These are phyloP conservation scores for human DNA, from an alignment of 2,113 vertebrate genomes.

Conservation along the genomic window GRCh38 chr2:100003501-100004000, in stretches of 20 bases:
- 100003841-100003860: conserved; percentile 34
- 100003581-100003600: conserved; percentile 64
- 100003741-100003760: conserved; percentile 48
- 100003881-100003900: conserved; percentile 42
- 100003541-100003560: conserved; percentile 36
- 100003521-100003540: conserved; percentile 74
- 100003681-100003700: conserved; percentile 67
- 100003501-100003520: conserved; percentile 6
- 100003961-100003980: background rate
- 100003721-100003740: conserved; percentile 41
- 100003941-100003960: conserved; percentile 19
- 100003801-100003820: conserved; percentile 21
- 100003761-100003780: conserved; percentile 46
- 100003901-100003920: conserved; percentile 44
- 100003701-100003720: conserved; percentile 37
- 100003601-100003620: conserved; percentile 55
- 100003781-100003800: background rate
- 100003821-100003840: conserved; percentile 39
- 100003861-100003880: conserved; percentile 53
- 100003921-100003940: conserved; percentile 40
- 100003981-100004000: background rate
- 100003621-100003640: conserved; percentile 73
- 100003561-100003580: conserved; percentile 67
- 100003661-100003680: conserved; percentile 69
- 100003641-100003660: conserved; percentile 64